Evolutionary conservation across 2,888 invertebrate species (phyloP).

Genomic region (Tachina lurida): DNA sequence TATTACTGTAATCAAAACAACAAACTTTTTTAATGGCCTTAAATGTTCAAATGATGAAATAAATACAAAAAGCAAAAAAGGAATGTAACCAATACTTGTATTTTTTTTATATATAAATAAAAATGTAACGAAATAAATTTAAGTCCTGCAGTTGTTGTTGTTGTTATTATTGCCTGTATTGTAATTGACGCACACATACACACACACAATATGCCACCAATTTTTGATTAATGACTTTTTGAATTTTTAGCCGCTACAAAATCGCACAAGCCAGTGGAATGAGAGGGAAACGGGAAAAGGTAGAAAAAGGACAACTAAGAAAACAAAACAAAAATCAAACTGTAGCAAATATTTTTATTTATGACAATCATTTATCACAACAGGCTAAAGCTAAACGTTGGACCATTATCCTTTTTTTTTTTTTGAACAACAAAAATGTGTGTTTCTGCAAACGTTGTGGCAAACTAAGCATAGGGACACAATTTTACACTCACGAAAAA

Average conservation of each 20-base stretch:
- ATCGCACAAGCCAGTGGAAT: conserved; percentile 1
- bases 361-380: conserved; percentile 81
- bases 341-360: conserved; percentile 76
- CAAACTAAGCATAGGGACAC: not conserved
- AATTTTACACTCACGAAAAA: conserved; percentile 7
- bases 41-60: conserved; percentile 67
- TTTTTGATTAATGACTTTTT: conserved; percentile 73
- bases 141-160: conserved; percentile 4
- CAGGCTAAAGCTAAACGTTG: conserved; percentile 67
- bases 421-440: conserved; percentile 23
- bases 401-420: conserved; percentile 64
- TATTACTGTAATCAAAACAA: conserved; percentile 69
- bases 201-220: conserved; percentile 62
- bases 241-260: conserved; percentile 70
- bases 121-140: conserved; percentile 39
- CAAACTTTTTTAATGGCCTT: conserved; percentile 69
- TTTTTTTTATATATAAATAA: conserved; percentile 25
- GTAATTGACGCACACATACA: conserved; percentile 57
- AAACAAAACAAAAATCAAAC: conserved; percentile 3
- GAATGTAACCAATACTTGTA: conserved; percentile 13
- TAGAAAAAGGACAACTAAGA: not conserved
- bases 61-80: not conserved
- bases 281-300: conserved; percentile 5
- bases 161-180: conserved; percentile 21
- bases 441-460: conserved; percentile 37